Evolutionary conservation across 2,113 vertebrate species (phyloP).

Genomic region (Erpornis zantholeuca): DNA sequence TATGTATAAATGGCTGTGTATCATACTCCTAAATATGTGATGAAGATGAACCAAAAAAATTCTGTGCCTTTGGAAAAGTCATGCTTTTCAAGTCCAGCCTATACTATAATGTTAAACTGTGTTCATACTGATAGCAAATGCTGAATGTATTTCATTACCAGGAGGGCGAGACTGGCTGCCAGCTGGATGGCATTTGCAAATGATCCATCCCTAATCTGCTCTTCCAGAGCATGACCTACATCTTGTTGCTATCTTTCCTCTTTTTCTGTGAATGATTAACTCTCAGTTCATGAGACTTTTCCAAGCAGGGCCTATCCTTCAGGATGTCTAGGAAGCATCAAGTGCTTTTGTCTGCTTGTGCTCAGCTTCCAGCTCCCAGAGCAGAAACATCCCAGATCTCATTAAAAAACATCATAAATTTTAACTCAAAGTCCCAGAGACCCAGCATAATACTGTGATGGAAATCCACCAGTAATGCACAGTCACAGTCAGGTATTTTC

Average conservation of each 20-base stretch:
- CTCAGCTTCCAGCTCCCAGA: background rate
- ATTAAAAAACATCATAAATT: background rate
- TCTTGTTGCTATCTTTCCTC: background rate
- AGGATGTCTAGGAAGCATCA: background rate
- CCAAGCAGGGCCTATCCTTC: background rate
- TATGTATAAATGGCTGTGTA: background rate
- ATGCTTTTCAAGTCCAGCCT: background rate
- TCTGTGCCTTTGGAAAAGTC: background rate
- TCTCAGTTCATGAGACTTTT: background rate
- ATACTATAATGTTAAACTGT: background rate
- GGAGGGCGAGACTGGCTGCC: background rate
- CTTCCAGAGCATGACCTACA: background rate
- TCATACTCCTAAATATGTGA: background rate
- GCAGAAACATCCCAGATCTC: background rate
- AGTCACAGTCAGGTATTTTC: background rate
- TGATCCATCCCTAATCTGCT: background rate
- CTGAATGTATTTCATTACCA: background rate
- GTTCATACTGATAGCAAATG: background rate
- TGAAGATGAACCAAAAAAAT: background rate
- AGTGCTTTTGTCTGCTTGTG: background rate
- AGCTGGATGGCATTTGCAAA: background rate
- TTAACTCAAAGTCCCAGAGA: background rate
- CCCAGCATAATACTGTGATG: rapidly evolving
- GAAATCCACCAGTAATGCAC: background rate
- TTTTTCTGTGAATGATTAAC: background rate